Base-by-base conservation (phyloP, 2,113 vertebrate species). In the Megaceryle maxima region DNA sequence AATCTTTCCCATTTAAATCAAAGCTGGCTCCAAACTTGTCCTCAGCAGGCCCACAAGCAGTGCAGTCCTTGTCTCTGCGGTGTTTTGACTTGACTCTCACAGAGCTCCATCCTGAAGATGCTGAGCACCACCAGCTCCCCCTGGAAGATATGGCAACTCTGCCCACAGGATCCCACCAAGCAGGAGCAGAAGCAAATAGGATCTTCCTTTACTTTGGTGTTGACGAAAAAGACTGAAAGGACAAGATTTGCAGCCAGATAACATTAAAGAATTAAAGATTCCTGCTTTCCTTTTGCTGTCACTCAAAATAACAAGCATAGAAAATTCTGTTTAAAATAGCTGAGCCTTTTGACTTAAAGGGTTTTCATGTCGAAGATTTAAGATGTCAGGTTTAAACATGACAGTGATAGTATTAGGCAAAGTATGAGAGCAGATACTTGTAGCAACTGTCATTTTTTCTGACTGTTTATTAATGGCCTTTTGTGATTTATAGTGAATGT, bases 401-500 rank as follows among this genome's bases (percentile, higher is more conserved):
- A 97, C 95, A 95, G 75, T 96, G 96, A 97, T 97, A 93, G 80
- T 95, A 94, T 97, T 96, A 96, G 80, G 96, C 96, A 96, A 97
- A 97, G 69, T 85, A 94, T 94, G 76, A 80, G 79, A 97, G 80
- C 90, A 94, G 94, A 97, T 96, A 96, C 91, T 97, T 96, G 86
- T 93, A 94, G 92, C 85, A 97, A 86, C 91, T 97, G 92, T 97
- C 92, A 63, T 69, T 95, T 97, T 95, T 95, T 82, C 82, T 96
- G 68, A 94, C 79, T 98, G 90, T 96, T 98, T 98, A 97, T 97
- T 98, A 98, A 97, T 96, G 91, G 88, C 70, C 90, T 96, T 95
- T 97, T 97, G 86, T 97, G 97, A 98, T 97, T 97, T 96, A 97
- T 94, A 93, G 87, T 94, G 94, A 98, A 97, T 37, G 84, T 87